These are phyloP conservation scores for Thalassoma bifasciatum DNA, from an alignment of 2,113 vertebrate genomes.

Conservation along the genomic window DNA sequence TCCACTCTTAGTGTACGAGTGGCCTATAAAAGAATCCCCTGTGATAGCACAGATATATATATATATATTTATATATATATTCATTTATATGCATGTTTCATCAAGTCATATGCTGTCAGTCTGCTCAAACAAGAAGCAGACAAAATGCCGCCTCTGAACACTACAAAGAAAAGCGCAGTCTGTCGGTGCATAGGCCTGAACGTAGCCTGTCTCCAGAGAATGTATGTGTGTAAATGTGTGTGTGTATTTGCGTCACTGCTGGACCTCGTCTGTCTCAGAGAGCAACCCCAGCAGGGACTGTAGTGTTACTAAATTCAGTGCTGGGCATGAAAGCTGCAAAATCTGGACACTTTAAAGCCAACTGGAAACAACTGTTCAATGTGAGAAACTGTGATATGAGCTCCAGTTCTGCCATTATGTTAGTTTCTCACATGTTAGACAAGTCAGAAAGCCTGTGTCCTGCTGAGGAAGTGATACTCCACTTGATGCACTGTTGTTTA, in stretches of 20 bases:
- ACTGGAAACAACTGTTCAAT: neutral
- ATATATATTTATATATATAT: slow-evolving; percentile 16
- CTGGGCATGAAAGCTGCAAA: slow-evolving; percentile 19
- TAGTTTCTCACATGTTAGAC: neutral
- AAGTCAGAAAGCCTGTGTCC: slow-evolving; percentile 9
- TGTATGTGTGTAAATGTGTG: neutral
- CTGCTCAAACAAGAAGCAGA: slow-evolving; percentile 46
- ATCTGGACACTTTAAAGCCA: neutral
- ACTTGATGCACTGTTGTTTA: slow-evolving; percentile 25
- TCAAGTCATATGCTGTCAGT: slow-evolving; percentile 52
- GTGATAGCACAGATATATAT: slow-evolving; percentile 66
- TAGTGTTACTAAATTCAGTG: slow-evolving; percentile 15
- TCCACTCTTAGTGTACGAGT: slow-evolving; percentile 58
- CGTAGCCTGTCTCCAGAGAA: slow-evolving; percentile 49
- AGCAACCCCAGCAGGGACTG: slow-evolving; percentile 38
- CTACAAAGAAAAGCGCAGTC: slow-evolving; percentile 50
- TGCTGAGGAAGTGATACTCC: slow-evolving; percentile 11
- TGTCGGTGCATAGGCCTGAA: slow-evolving; percentile 55
- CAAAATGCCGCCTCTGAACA: slow-evolving; percentile 56
- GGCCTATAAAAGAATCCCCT: slow-evolving; percentile 64
- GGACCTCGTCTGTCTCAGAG: neutral
- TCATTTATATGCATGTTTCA: slow-evolving; percentile 56
- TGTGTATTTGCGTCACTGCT: slow-evolving; percentile 16
- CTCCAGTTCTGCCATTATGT: neutral
- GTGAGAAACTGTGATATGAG: slow-evolving; percentile 1